These are phyloP conservation scores for Netelia virgata DNA, from an alignment of 2,888 invertebrate species.

Conservation along the genomic window DNA sequence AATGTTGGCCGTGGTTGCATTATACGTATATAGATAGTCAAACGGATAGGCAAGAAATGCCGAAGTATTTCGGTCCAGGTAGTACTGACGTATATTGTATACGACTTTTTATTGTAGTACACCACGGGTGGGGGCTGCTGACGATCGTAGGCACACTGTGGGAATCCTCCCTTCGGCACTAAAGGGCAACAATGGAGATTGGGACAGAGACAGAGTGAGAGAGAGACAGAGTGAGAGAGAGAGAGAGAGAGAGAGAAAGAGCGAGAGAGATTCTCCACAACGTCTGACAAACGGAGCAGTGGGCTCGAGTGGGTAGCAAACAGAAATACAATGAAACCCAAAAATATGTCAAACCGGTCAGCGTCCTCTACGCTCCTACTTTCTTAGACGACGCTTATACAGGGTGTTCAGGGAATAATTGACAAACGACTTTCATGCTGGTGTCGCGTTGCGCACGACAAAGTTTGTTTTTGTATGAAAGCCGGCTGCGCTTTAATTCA, in stretches of 20 bases:
- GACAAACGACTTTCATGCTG: constrained; percentile 44
- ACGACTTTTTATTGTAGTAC: constrained; percentile 70
- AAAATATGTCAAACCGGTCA: constrained; percentile 80
- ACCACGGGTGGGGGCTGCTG: constrained; percentile 70
- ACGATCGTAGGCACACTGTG: constrained; percentile 76
- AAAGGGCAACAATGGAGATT: constrained; percentile 75
- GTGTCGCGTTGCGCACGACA: constrained; percentile 16
- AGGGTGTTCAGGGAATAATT: constrained; percentile 62
- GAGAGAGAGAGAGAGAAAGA: constrained; percentile 41
- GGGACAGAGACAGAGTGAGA: constrained; percentile 43
- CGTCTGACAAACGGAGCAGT: constrained; percentile 74
- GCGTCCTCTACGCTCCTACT: constrained; percentile 67
- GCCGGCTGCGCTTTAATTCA: constrained; percentile 55
- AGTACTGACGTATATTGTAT: constrained; percentile 55
- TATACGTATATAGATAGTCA: constrained; percentile 40
- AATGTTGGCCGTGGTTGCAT: constrained; percentile 35
- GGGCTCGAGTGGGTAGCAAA: constrained; percentile 81
- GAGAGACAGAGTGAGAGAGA: constrained; percentile 44
- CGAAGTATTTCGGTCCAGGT: constrained; percentile 64
- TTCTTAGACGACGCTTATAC: constrained; percentile 69
- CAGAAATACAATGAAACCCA: constrained; percentile 79
- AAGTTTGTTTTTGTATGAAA: constrained; percentile 27
- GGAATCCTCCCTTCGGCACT: constrained; percentile 74
- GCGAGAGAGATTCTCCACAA: constrained; percentile 71
- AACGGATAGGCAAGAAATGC: constrained; percentile 60